These are phyloP conservation scores for pig (Sus scrofa) DNA, from an alignment of 2,113 vertebrate species.

Conservation along the genomic window DNA sequence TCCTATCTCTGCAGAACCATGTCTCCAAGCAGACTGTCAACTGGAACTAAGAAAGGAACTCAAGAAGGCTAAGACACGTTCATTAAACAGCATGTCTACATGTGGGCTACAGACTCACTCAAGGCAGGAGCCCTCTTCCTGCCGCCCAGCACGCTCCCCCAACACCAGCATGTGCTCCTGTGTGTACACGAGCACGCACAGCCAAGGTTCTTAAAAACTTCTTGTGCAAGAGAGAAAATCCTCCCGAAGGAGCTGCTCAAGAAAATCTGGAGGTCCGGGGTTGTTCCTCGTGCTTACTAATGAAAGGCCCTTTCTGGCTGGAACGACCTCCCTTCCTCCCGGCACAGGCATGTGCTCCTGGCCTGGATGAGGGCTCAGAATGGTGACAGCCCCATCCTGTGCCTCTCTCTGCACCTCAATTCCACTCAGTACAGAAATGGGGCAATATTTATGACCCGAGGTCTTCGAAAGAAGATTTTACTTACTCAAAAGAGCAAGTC, in stretches of 20 bases:
- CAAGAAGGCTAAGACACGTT: neutral
- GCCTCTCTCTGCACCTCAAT: neutral
- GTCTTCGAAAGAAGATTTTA: conserved; percentile 47
- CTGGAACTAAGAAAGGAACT: neutral
- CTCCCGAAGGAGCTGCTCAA: neutral
- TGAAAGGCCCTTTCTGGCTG: neutral
- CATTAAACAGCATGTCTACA: neutral
- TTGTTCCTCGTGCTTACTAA: conserved; percentile 30
- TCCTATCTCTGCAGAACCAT: conserved; percentile 25
- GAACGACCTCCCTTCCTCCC: neutral
- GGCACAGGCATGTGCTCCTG: neutral
- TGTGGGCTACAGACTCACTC: neutral
- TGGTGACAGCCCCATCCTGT: neutral
- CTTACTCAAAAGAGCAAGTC: conserved; percentile 62
- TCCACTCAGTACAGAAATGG: neutral
- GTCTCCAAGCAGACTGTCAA: neutral
- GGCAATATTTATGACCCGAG: neutral
- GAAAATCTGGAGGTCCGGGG: neutral
- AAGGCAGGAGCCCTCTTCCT: neutral
- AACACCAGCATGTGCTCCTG: neutral
- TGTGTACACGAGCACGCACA: neutral
- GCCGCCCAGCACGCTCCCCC: neutral
- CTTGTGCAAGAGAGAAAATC: conserved; percentile 5
- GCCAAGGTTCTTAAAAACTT: conserved; percentile 14
- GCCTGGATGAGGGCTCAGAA: neutral